phyloP scores from a whole-genome alignment of 2,797 vertebrate species.

The Potorous gilbertii region DNA sequence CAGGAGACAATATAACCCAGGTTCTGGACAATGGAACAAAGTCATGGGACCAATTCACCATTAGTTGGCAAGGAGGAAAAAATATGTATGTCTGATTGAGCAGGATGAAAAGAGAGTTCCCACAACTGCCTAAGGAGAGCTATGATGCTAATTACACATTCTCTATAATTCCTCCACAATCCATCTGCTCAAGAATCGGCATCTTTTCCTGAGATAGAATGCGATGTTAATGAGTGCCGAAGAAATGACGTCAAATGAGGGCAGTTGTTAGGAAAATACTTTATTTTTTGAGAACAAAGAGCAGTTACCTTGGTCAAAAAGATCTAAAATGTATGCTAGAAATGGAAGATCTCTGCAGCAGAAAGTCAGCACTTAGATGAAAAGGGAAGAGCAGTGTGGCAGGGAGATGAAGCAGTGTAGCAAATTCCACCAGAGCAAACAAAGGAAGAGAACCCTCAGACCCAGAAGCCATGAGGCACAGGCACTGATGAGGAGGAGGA shows the following conservation, averaged over 20 bases:
- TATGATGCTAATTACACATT: neutral
- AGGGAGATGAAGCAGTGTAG: neutral
- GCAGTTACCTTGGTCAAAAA: neutral
- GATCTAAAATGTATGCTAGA: neutral
- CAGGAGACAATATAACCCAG: neutral
- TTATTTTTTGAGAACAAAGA: neutral
- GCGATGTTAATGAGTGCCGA: neutral
- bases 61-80: neutral
- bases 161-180: neutral
- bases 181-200: neutral
- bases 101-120: neutral
- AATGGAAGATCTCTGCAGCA: neutral
- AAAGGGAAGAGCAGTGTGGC: neutral
- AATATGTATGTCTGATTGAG: neutral
- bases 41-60: neutral
- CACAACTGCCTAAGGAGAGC: neutral
- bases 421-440: neutral
- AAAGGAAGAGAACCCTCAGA: neutral
- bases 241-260: neutral
- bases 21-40: neutral
- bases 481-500: neutral
- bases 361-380: neutral
- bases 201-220: neutral
- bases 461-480: neutral
- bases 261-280: neutral